A percentile compares a stretch with the other conserved stretches of the same genome.
Conservation (phyloP, 1,140 invertebrate species). For the Helicorthomorpha holstii region DNA sequence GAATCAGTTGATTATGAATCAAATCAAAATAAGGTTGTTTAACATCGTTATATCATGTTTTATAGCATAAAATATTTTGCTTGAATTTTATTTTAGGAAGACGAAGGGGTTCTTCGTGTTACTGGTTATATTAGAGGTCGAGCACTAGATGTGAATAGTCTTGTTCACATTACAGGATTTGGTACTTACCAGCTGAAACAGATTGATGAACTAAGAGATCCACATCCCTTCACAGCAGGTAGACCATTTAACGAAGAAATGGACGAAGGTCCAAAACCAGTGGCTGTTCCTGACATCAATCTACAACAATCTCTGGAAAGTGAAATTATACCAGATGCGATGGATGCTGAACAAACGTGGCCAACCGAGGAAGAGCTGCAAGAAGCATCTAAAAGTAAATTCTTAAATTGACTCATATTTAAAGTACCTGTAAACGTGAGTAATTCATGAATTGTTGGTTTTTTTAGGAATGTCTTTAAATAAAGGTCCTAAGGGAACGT, state of each 20-base stretch:
- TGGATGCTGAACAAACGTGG: constrained; percentile 94
- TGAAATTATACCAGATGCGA: constrained; percentile 69
- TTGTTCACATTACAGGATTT: constrained; percentile 76
- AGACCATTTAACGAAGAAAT: no score
- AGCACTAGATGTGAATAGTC: constrained; percentile 62
- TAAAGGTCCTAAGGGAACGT: constrained; percentile 81
- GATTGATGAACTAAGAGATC: constrained; percentile 57
- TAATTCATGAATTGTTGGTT: neutral
- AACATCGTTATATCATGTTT: neutral
- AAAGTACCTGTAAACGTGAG: neutral
- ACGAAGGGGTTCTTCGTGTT: constrained; percentile 55
- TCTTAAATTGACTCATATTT: neutral
- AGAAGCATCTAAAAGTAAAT: constrained; percentile 35
- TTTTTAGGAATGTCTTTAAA: constrained; percentile 44
- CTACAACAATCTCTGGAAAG: constrained; percentile 47
- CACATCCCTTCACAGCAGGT: constrained; percentile 40
- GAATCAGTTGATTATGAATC: constrained; percentile 55
- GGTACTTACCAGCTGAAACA: constrained; percentile 80
- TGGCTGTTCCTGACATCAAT: constrained; percentile 15
- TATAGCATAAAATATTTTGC: neutral
- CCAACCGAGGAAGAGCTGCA: constrained; percentile 78
- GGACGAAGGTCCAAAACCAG: constrained; percentile 20
- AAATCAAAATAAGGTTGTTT: constrained; percentile 20
- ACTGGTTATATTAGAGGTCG: constrained; percentile 69
- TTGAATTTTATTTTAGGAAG: constrained; percentile 13